Percentiles rank a stretch among this genome's conserved stretches.
phyloP scores from a whole-genome alignment of 2,888 invertebrate genomes.

The Melieria omissa region DNA sequence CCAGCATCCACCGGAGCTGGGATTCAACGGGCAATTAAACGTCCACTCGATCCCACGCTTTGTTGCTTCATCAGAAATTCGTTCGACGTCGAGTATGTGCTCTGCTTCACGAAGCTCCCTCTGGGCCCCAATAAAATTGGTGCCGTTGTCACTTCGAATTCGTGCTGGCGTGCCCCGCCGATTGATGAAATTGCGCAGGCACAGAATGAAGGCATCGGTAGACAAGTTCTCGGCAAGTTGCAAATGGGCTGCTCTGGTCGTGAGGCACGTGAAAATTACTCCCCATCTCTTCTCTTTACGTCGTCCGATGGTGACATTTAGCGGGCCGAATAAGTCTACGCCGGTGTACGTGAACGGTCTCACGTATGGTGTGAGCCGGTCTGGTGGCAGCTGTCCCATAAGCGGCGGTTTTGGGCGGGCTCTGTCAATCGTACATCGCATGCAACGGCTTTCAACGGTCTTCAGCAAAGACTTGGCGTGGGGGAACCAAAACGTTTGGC shows the following conservation, averaged over 20 bases:
- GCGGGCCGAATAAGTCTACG: slow-evolving; percentile 31
- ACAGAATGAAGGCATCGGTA: slow-evolving; percentile 37
- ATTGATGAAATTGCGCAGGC: slow-evolving; percentile 39
- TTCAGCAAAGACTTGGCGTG: slow-evolving; percentile 25
- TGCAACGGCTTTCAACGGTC: slow-evolving; percentile 12
- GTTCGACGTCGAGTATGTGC: not conserved
- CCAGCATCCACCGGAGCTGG: slow-evolving; percentile 9
- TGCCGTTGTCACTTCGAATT: slow-evolving; percentile 41
- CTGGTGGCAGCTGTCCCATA: slow-evolving; percentile 39
- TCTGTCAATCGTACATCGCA: slow-evolving; percentile 23
- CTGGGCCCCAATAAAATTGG: slow-evolving; percentile 38
- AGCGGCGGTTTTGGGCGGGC: slow-evolving; percentile 33
- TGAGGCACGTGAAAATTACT: slow-evolving; percentile 26
- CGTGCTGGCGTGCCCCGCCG: slow-evolving; percentile 34
- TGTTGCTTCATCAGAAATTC: slow-evolving; percentile 5
- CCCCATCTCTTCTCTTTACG: slow-evolving; percentile 37
- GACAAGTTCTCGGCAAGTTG: slow-evolving; percentile 33
- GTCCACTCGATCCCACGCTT: slow-evolving; percentile 6
- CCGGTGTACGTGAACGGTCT: slow-evolving; percentile 39
- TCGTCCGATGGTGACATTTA: slow-evolving; percentile 33
- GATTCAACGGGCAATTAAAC: slow-evolving; percentile 13
- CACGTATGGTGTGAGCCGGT: slow-evolving; percentile 37
- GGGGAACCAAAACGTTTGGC: slow-evolving; percentile 38
- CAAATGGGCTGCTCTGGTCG: slow-evolving; percentile 33
- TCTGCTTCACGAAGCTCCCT: not conserved